These are phyloP conservation scores for Saturnia japonica DNA, from an alignment of 2,888 invertebrate species.

Conservation along the genomic window DNA sequence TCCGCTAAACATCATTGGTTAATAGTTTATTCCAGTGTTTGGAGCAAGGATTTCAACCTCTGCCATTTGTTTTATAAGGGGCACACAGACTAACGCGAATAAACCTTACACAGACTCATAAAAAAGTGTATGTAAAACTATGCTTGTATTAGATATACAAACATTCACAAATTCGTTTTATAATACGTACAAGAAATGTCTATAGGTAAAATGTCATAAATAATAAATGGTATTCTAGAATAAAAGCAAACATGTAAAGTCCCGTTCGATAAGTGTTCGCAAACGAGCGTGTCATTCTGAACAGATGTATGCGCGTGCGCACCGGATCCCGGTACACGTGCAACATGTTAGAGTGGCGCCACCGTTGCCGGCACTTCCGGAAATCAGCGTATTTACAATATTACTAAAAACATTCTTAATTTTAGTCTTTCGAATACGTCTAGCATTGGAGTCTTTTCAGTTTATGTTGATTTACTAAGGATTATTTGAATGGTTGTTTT, in stretches of 20 bases:
- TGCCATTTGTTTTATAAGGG: background rate
- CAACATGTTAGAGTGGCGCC: constrained; percentile 5
- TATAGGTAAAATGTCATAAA: background rate
- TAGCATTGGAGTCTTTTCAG: background rate
- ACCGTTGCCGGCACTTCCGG: constrained; percentile 1
- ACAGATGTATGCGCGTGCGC: constrained; percentile 42
- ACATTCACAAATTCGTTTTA: background rate
- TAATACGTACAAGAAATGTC: background rate
- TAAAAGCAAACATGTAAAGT: constrained; percentile 28
- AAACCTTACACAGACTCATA: too few species aligned
- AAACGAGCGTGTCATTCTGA: constrained; percentile 50
- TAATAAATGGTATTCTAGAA: background rate
- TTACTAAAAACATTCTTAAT: background rate
- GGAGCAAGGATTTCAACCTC: background rate
- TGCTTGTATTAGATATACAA: too few species aligned
- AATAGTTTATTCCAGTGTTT: background rate
- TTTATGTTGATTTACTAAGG: background rate
- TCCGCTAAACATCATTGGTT: background rate
- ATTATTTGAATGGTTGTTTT: too few species aligned
- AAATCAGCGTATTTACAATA: background rate
- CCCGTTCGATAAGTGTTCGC: constrained; percentile 49
- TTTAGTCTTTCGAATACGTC: background rate
- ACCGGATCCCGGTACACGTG: constrained; percentile 11
- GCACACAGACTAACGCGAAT: too few species aligned
- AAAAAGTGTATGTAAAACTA: too few species aligned